These are phyloP conservation scores for Nomada lathburiana DNA, from an alignment of 2,888 invertebrate genomes.

Conservation along the genomic window DNA sequence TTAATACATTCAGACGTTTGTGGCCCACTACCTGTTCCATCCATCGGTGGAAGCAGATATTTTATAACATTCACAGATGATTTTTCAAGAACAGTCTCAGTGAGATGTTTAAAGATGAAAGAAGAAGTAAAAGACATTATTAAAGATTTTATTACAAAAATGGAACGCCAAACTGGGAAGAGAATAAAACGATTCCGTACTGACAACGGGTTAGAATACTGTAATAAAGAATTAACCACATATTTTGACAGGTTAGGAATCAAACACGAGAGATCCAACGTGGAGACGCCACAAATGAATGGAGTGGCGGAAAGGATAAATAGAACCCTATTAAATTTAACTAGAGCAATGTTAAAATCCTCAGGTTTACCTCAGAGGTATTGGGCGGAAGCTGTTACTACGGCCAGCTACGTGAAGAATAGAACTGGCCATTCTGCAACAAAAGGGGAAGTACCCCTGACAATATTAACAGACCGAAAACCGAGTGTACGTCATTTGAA, in stretches of 20 bases:
- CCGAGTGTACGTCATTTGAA: constrained; percentile 25
- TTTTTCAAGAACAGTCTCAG: not conserved
- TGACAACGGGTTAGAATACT: constrained; percentile 7
- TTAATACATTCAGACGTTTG: constrained; percentile 21
- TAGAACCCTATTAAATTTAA: not conserved
- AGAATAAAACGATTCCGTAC: not conserved
- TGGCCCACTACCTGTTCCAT: constrained; percentile 10
- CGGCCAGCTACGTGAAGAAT: constrained; percentile 3
- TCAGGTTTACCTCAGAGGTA: not conserved
- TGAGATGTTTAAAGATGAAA: constrained; percentile 1
- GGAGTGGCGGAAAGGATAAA: not conserved
- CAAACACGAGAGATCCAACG: constrained; percentile 15
- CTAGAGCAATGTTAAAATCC: constrained; percentile 5
- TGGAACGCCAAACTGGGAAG: not conserved
- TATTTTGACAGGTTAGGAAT: constrained; percentile 22
- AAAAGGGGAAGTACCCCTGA: not conserved
- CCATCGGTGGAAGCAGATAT: constrained; percentile 1
- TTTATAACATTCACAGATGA: constrained; percentile 18
- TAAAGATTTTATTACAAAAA: not conserved
- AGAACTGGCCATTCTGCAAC: not conserved
- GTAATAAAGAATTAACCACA: not conserved
- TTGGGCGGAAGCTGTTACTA: constrained; percentile 13
- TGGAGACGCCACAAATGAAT: not conserved
- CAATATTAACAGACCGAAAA: not conserved
- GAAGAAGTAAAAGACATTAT: not conserved